These are phyloP conservation scores for Sphecodes monilicornis DNA, from an alignment of 2,888 invertebrate species.

Conservation along the genomic window DNA sequence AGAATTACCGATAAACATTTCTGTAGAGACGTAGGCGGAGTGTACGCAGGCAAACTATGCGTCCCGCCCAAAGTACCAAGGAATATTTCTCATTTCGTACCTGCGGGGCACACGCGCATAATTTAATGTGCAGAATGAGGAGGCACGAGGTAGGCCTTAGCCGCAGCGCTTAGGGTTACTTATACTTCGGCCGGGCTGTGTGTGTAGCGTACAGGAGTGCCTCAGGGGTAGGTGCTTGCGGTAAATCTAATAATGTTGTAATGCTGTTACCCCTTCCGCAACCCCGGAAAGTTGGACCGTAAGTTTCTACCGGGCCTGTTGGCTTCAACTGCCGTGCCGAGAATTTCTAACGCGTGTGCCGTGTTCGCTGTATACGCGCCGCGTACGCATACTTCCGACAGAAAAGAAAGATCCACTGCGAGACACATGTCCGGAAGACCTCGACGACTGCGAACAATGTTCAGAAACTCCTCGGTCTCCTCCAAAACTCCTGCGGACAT, in stretches of 20 bases:
- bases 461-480: neutral
- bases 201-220: conserved; percentile 72
- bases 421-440: neutral
- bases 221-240: conserved; percentile 83
- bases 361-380: conserved; percentile 54
- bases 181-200: conserved; percentile 71
- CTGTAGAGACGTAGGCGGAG: neutral
- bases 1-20: conserved; percentile 17
- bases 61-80: conserved; percentile 3
- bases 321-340: conserved; percentile 77
- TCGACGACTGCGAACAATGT: neutral
- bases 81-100: conserved; percentile 44
- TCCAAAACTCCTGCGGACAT: too few relatives aligned
- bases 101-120: conserved; percentile 66
- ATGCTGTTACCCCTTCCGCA: conserved; percentile 80
- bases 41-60: neutral
- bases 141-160: conserved; percentile 56
- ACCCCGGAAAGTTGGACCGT: conserved; percentile 77
- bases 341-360: conserved; percentile 78
- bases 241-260: conserved; percentile 84
- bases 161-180: conserved; percentile 75
- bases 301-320: conserved; percentile 80
- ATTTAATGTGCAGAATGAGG: conserved; percentile 67
- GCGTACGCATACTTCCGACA: conserved; percentile 3
- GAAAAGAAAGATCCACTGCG: neutral